These are phyloP conservation scores for Arrhopalites spinosus DNA, from an alignment of 2,888 invertebrate species.

Conservation along the genomic window DNA sequence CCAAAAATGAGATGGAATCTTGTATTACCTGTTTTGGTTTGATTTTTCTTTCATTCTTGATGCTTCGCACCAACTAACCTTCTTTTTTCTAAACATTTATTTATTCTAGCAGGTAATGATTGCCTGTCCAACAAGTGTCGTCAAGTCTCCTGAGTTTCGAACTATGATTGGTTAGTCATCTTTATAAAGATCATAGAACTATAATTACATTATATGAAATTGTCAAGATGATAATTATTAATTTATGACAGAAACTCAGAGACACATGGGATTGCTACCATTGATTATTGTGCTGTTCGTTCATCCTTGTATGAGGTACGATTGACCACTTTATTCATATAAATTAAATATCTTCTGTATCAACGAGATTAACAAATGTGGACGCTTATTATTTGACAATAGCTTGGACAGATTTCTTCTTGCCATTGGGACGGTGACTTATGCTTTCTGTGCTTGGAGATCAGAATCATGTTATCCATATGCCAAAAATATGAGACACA, in stretches of 20 bases:
- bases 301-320: constrained; percentile 49
- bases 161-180: constrained; percentile 23
- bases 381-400: neutral
- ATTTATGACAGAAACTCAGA: constrained; percentile 33
- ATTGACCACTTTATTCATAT: too few relatives aligned
- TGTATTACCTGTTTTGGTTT: neutral
- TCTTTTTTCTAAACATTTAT: constrained; percentile 19
- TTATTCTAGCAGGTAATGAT: constrained; percentile 43
- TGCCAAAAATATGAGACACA: constrained; percentile 39
- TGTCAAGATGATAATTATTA: too few relatives aligned
- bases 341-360: neutral
- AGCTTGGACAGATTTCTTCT: constrained; percentile 47
- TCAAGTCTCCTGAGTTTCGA: constrained; percentile 47
- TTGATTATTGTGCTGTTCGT: constrained; percentile 40
- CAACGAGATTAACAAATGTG: neutral
- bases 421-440: neutral
- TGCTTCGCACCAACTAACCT: constrained; percentile 11
- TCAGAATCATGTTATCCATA: constrained; percentile 43
- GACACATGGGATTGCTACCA: constrained; percentile 50
- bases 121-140: constrained; percentile 38
- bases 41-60: constrained; percentile 2
- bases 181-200: too few relatives aligned
- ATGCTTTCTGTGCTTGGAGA: constrained; percentile 41
- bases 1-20: neutral
- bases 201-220: too few relatives aligned